Evolutionary conservation across 2,888 invertebrate genomes (phyloP), one percentile per base, ranked within the genome.

Genomic region (Drosophila austrosaltans): DNA sequence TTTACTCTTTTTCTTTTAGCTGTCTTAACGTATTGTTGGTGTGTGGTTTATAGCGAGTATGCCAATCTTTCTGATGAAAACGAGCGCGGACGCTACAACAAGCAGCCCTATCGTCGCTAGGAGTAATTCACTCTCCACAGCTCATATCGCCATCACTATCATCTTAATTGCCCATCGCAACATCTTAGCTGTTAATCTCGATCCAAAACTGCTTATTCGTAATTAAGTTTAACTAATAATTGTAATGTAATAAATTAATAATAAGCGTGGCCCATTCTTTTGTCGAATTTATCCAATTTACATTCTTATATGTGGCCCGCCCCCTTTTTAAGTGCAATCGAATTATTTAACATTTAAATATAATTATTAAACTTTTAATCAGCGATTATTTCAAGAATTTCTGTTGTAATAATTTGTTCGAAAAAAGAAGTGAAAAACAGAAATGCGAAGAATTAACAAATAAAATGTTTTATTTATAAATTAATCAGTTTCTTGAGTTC

Each of bases 41-140:
- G 95, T 82, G 96, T 97, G 62, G 96, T 96, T 61, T 97, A 95
- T 94, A 97, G 96, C 89, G 96, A 96, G 92, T 97, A 96, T 92
- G 94, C 95, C 79, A 93, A 96, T 48, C 93, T 94, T 77, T 94
- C 95, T 76, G 96, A 96, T 81, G 94, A 95, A 69, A 95, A 95
- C 83, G 94, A 95, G 81, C 93, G 95, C 70, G 96, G 96, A 54
- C 93, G 95, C n/a, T 96, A 96, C 92, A 94, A 94, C 77, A 96
- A 95, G 89, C 95, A 95, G 72, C 96, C 96, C 0, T 96, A 96
- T 89, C 90, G 93, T 71, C 91, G 93, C 79, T 93, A 88, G 88
- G 60, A 2, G 32, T n/a, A 1, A 3, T 28, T 36, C 1, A 10
- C 36, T 42, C 20, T 22, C 7, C 22, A 22, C 0, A 16, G 42